Percentiles rank a stretch among this genome's conserved stretches.
Conservation (phyloP, 2,797 vertebrate species). For the Pseudochirops corinnae region DNA sequence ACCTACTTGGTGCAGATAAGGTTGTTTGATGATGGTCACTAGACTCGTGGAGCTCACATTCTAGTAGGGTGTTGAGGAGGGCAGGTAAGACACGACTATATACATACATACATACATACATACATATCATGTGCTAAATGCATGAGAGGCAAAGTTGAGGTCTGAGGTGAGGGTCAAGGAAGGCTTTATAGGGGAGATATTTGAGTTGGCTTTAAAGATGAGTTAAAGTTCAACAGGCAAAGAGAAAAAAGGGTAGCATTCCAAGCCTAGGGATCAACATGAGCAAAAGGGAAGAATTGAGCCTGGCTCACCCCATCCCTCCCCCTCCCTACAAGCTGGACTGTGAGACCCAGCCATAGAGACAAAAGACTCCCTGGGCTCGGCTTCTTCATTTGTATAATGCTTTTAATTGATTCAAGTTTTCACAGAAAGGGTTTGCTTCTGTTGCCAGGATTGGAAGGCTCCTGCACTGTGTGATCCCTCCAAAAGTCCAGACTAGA, state of each 20-base stretch:
- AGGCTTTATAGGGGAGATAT: background rate
- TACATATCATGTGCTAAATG: background rate
- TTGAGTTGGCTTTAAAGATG: background rate
- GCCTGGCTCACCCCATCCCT: background rate
- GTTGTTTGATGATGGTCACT: background rate
- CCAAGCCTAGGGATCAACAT: background rate
- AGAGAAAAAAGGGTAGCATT: background rate
- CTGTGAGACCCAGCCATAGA: background rate
- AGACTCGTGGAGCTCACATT: background rate
- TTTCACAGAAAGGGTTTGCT: background rate
- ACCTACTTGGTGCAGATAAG: background rate
- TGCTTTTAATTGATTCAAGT: background rate
- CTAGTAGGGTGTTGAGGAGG: background rate
- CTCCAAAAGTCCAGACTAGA: background rate
- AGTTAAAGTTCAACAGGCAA: background rate
- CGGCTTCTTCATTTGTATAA: constrained; percentile 42
- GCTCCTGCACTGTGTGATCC: background rate
- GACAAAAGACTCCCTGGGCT: constrained; percentile 21
- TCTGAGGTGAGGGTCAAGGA: background rate
- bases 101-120: background rate
- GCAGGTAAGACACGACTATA: background rate
- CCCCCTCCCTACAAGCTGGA: background rate
- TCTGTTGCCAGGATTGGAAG: background rate
- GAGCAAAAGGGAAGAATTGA: background rate
- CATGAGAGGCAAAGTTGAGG: background rate